Conservation (phyloP, 2,113 vertebrate genomes). For the Rhinopomastus cyanomelas region DNA sequence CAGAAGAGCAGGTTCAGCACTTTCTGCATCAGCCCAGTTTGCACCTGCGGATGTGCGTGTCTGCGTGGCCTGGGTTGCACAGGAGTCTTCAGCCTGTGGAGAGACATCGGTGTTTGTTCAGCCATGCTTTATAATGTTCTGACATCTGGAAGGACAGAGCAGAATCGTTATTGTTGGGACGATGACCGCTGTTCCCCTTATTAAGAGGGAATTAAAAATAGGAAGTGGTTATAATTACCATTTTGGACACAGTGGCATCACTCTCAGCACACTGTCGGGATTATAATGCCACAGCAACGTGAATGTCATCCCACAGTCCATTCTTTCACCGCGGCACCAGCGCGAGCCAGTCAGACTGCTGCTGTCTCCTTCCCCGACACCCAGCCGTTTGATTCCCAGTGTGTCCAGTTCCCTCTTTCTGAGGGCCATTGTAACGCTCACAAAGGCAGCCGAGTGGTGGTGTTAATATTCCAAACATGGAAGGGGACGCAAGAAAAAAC, state of each 20-base stretch:
- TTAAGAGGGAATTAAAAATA: slow-evolving; percentile 55
- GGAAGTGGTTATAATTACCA: slow-evolving; percentile 33
- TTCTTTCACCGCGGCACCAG: neutral
- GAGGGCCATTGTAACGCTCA: neutral
- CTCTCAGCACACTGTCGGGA: neutral
- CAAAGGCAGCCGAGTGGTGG: slow-evolving; percentile 21
- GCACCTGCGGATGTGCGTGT: neutral
- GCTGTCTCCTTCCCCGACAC: neutral
- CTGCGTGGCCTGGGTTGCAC: neutral
- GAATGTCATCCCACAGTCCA: slow-evolving; percentile 7
- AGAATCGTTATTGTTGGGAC: neutral
- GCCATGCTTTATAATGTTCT: neutral
- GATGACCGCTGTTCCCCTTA: neutral
- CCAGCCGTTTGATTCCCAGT: slow-evolving; percentile 3
- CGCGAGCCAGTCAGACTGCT: neutral
- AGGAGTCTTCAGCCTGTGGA: neutral
- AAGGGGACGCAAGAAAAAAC: neutral
- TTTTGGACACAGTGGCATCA: slow-evolving; percentile 9
- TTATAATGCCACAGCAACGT: slow-evolving; percentile 3
- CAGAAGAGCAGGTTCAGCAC: neutral
- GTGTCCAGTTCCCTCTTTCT: neutral
- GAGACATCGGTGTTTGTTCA: neutral
- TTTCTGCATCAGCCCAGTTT: neutral
- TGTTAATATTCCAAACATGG: slow-evolving; percentile 5
- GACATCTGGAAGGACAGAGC: slow-evolving; percentile 37